phyloP scores from a whole-genome alignment of 2,113 vertebrate genomes.

The Pagrus major region DNA sequence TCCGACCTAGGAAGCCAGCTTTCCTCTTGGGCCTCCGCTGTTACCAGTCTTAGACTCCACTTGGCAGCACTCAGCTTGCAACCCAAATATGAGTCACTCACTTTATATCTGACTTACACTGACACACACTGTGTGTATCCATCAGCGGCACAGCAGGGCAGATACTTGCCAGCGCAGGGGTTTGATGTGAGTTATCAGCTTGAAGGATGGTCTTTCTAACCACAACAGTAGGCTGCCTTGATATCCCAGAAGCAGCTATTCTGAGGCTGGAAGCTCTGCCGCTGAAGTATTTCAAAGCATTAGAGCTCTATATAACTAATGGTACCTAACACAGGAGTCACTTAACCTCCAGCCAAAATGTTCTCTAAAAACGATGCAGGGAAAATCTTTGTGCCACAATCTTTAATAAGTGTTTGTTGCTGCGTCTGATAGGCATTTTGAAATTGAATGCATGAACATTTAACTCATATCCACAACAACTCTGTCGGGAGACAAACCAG shows the following conservation, averaged over 20 bases:
- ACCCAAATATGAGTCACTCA: conserved; percentile 28
- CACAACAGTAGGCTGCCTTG: not conserved
- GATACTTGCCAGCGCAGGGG: conserved; percentile 32
- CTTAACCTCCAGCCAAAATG: not conserved
- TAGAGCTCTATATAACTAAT: not conserved
- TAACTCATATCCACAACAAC: not conserved
- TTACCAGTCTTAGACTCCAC: not conserved
- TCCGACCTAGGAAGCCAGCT: not conserved
- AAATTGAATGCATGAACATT: not conserved
- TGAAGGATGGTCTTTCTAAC: conserved; percentile 49
- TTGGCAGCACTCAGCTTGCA: not conserved
- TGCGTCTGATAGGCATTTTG: not conserved
- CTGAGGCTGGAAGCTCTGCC: not conserved
- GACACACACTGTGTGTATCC: conserved; percentile 38
- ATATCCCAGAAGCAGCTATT: not conserved
- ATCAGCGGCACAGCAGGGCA: conserved; percentile 53
- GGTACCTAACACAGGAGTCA: too few species aligned
- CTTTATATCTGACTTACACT: conserved; percentile 18
- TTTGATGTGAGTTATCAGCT: conserved; percentile 52
- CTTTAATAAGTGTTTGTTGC: not conserved
- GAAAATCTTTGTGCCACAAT: not conserved
- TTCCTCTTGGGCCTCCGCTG: not conserved
- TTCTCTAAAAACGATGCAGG: not conserved
- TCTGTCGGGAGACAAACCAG: not conserved
- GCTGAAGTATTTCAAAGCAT: not conserved